Evolutionary conservation across 2,888 invertebrate species (phyloP), one percentile per base, ranked within the genome.

Genomic region (Apodemia hepburni): DNA sequence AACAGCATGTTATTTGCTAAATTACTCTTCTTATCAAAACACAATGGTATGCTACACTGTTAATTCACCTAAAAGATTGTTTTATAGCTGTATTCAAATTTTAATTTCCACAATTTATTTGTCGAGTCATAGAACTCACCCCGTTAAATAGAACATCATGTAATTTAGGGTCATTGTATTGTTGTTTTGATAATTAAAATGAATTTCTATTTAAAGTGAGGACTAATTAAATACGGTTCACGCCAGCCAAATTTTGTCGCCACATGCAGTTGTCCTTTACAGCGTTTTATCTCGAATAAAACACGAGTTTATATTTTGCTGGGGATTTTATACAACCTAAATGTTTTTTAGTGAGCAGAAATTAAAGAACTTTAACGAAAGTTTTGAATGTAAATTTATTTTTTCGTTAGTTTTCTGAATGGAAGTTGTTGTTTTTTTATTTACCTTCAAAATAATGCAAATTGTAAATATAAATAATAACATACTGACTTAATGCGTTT

Each of bases 171-270:
- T 12, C 12, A 27, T 54, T 22, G 54, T 17, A 51, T 51, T 51
- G 51, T 51, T 51, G 27, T 54, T 54, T 54, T 12, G 22, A 51
- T 54, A 54, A 54, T 54, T 54, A 27, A 73, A 75, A 70, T 69
- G 70, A 69, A 68, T 69, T 69, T 71, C 38, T 71, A 57, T 61
- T 59, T 62, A 51, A 65, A 66, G 65, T 62, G 49, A 59, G 64
- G 61, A 65, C 64, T 67, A 69, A 67, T 67, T 69, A 66, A 64
- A 66, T 45, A 61, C 51, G 57, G 64, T 66, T 63, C 59, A 47
- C 54, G 42, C 35, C 35, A 27, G 49, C 59, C 61, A 58, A 22
- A 59, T 62, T 62, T 61, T 61, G 38, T 17, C 58, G 60, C 49
- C 47, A 58, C 58, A 35, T 59, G 17, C 38, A 63, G 51, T 7